These are phyloP conservation scores for Synanthedon vespiformis DNA, from an alignment of 2,888 invertebrate species.

Conservation along the genomic window DNA sequence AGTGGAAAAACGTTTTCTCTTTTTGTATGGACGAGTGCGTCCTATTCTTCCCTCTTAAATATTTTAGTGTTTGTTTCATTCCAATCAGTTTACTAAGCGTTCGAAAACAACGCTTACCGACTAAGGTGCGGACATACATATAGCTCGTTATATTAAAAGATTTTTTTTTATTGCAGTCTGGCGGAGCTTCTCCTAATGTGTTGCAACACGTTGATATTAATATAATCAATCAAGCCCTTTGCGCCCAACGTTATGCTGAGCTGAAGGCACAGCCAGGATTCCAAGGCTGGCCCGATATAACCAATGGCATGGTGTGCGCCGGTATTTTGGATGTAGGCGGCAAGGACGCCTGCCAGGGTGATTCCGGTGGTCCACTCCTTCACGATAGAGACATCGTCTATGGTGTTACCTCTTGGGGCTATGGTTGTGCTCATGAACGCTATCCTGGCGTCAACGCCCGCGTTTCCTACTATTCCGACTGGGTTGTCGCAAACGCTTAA, in stretches of 20 bases:
- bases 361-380: slow-evolving; percentile 64
- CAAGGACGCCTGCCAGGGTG: slow-evolving; percentile 55
- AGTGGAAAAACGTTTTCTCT: too few relatives aligned
- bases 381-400: slow-evolving; percentile 36
- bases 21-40: too few relatives aligned
- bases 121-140: too few relatives aligned
- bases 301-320: slow-evolving; percentile 32
- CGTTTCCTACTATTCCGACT: slow-evolving; percentile 32
- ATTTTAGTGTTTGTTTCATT: too few relatives aligned
- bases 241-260: slow-evolving; percentile 23
- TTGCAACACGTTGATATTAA: slow-evolving; percentile 26
- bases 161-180: slow-evolving; percentile 9
- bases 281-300: slow-evolving; percentile 20
- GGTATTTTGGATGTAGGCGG: slow-evolving; percentile 29
- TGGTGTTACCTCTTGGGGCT: slow-evolving; percentile 63
- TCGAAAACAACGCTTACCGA: too few relatives aligned
- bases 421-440: slow-evolving; percentile 42
- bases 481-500: slow-evolving; percentile 25
- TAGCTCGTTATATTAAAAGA: not conserved
- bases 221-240: slow-evolving; percentile 23
- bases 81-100: too few relatives aligned
- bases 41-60: too few relatives aligned
- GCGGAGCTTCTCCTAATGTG: slow-evolving; percentile 16
- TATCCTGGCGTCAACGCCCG: slow-evolving; percentile 65
- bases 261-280: slow-evolving; percentile 16